Evolutionary conservation across 2,888 invertebrate genomes (phyloP).

Genomic region (Tolmerus cingulatus): DNA sequence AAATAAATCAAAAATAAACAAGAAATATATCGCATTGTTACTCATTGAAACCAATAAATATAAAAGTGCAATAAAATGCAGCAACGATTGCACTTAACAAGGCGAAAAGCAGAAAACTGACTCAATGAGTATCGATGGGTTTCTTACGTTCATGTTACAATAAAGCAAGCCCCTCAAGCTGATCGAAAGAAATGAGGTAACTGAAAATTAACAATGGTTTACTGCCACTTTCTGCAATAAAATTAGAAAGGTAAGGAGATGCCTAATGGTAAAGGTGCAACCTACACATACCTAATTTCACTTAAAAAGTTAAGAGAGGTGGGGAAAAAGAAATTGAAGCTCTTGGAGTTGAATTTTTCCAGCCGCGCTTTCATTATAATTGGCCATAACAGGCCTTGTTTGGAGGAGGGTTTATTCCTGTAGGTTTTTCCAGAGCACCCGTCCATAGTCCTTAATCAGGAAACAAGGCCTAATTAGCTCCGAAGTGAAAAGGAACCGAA

Average conservation of each 20-base stretch:
- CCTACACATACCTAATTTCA: background rate
- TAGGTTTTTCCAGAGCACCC: background rate
- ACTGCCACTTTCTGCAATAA: background rate
- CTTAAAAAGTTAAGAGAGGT: background rate
- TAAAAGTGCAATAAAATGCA: background rate
- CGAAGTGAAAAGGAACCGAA: background rate
- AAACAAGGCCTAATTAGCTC: slow-evolving; percentile 16
- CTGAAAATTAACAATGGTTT: background rate
- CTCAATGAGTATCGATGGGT: background rate
- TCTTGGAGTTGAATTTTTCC: background rate
- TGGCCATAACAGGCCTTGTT: background rate
- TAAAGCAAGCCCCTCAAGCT: background rate
- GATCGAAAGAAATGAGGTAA: background rate
- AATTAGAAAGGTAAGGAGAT: background rate
- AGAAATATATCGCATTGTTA: background rate
- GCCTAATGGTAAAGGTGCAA: background rate
- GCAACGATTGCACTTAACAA: background rate
- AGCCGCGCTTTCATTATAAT: background rate
- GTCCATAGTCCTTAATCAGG: background rate
- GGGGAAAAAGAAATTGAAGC: background rate
- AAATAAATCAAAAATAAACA: background rate
- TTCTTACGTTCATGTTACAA: background rate
- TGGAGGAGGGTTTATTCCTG: background rate
- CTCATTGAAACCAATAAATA: background rate
- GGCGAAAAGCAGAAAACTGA: background rate